Base-by-base conservation (phyloP, 2,113 vertebrate species). In the Coreoperca whiteheadi region DNA sequence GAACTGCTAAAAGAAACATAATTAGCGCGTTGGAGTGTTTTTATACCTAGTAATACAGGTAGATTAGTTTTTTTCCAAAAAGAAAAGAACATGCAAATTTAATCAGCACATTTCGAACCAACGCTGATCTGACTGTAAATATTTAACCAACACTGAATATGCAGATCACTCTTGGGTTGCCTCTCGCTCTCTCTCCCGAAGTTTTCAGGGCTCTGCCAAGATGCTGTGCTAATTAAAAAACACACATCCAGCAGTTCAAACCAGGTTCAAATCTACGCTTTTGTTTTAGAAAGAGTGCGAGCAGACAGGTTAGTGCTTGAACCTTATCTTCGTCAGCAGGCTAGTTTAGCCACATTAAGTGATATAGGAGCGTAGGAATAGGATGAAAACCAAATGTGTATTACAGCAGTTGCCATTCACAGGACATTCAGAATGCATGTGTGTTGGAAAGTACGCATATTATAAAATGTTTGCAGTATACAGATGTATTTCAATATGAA, bases 141-240 rank as follows among this genome's bases (percentile, higher is more conserved):
- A 84, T 87, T 85, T 70, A 77, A 77, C 63, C 76, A 70, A 71
- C 48, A 61, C 32, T 77, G 70, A 85, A 87, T 76, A 79, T 85
- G 67, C 74, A 81, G 28, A 70, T 56, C 41, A 54, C 53, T 2
- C 65, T 46, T 59, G 9, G 4, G n/a, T n/a, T n/a, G n/a, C n/a
- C n/a, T n/a, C n/a, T n/a, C n/a, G n/a, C n/a, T 30, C 34, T 50
- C 46, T 66, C 34, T 75, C 30, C 28, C 79, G 53, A 56, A 84
- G 54, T 28, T 37, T 10, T 68, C 25, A 21, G 30, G 16, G 6
- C 25, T 65, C 50, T 60, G 82, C 56, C 39, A 74, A 77, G 25
- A 75, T 54, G 46, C 41, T 4, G 41, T 4, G 39, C 57, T 71
- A 43, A 76, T 80, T 69, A 63, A 32, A 72, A 65, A 70, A 39